Conservation (phyloP, 2,113 vertebrate species). For the Lagenorhynchus albirostris region DNA sequence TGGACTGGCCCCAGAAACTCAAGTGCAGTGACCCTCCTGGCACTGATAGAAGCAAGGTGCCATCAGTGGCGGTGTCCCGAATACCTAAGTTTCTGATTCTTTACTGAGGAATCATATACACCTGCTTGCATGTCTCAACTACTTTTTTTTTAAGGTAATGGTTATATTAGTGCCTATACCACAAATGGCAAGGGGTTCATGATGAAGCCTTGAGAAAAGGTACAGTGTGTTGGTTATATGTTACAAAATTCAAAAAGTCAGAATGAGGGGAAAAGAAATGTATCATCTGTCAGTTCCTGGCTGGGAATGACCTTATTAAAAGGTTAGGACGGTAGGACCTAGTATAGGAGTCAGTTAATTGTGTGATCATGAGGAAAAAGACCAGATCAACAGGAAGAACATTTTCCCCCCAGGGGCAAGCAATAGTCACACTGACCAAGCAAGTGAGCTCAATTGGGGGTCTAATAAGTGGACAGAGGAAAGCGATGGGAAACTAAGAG, state of each 20-base stretch:
- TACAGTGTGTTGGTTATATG: not conserved
- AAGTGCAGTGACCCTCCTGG: not conserved
- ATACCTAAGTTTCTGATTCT: not conserved
- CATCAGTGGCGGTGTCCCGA: not conserved
- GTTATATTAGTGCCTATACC: not conserved
- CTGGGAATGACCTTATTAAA: not conserved
- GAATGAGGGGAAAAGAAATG: not conserved
- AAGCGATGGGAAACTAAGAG: not conserved
- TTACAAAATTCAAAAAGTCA: not conserved
- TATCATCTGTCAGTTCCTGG: not conserved
- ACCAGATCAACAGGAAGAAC: not conserved
- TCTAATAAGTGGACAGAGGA: not conserved
- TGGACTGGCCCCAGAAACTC: not conserved
- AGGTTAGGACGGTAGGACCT: not conserved
- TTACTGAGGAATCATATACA: not conserved
- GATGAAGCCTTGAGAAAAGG: not conserved
- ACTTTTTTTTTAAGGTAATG: not conserved
- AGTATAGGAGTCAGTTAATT: not conserved
- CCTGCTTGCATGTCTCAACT: not conserved
- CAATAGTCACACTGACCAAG: not conserved
- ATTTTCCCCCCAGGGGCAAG: not conserved
- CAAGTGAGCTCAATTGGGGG: not conserved
- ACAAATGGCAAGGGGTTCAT: not conserved
- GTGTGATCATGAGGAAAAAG: not conserved
- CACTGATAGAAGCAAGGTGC: not conserved